Evolutionary conservation across 2,888 invertebrate species (phyloP).

Genomic region (Volucella bombylans): DNA sequence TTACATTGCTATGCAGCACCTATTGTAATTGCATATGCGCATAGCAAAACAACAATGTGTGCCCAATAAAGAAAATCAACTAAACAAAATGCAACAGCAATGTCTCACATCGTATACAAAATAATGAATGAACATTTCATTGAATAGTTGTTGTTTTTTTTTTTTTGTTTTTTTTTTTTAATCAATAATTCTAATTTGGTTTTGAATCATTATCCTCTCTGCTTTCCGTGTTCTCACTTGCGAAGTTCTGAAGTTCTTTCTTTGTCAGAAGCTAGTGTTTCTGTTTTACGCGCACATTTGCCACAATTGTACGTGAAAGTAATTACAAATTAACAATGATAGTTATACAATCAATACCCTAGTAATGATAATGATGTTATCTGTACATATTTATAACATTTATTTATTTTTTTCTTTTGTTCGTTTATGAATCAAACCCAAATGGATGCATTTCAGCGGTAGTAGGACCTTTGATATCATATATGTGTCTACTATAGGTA

Average conservation of each 20-base stretch:
- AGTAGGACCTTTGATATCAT: not conserved
- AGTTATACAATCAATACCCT: constrained; percentile 55
- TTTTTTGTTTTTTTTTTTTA: constrained; percentile 23
- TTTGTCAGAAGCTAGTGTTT: constrained; percentile 29
- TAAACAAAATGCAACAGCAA: not conserved
- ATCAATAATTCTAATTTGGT: constrained; percentile 61
- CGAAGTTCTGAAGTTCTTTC: constrained; percentile 22
- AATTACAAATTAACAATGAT: constrained; percentile 39
- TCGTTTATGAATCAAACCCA: not conserved
- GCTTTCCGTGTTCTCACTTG: constrained; percentile 27
- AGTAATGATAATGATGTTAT: constrained; percentile 28
- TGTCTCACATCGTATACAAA: constrained; percentile 18
- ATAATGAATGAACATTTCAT: constrained; percentile 65
- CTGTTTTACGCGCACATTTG: constrained; percentile 39
- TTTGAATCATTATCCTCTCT: constrained; percentile 48
- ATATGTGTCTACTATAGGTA: not conserved
- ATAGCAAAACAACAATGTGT: constrained; percentile 18
- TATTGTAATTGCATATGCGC: constrained; percentile 50
- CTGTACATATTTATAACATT: constrained; percentile 20
- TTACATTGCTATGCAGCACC: constrained; percentile 36
- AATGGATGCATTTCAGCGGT: constrained; percentile 28
- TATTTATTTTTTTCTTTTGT: not conserved
- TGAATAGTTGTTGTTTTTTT: constrained; percentile 46
- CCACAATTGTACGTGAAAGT: constrained; percentile 44
- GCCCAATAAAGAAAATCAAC: not conserved